Base-by-base conservation (phyloP, 2,888 invertebrate species). In the Germaria angustata region DNA sequence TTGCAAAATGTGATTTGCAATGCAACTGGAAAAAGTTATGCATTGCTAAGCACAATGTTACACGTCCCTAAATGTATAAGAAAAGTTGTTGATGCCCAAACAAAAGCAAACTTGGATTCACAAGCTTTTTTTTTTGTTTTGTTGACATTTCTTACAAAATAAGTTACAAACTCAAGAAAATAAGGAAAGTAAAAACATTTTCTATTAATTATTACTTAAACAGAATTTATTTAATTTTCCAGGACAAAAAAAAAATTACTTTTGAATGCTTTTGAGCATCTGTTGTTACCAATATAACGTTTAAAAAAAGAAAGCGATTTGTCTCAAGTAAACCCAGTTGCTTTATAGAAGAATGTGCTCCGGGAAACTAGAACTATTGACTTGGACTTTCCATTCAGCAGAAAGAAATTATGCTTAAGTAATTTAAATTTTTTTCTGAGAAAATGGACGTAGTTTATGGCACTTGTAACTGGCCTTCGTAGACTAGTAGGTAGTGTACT, bases 361-460 rank as follows among this genome's bases (percentile, higher is more conserved):
- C 65, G 55, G 0, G 44, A 65, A 24, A 76, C 57, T n/a, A 76
- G 57, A 24, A 22, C 44, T 9, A 32, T 76, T 32, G 53, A 66
- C 9, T 6, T 53, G 4, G 24, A 57, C 4, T 82, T 80, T 65
- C 75, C 69, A 51, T 80, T 80, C 20, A 61, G 49, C 44, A 51
- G 71, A 3, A 69, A 24, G 82, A 83, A 15, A 66, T 83, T 44
- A 75, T 75, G 55, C 36, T 69, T 2, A 76, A 83, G 49, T 76
- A 36, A 55, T 71, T 83, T 61, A 80, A 71, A 13, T 63, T 75
- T 17, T 78, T 61, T 75, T 81, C 73, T 36, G 73, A 81, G 28
- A n/a, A 24, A 36, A 66, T 53, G 51, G 51, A 51, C 15, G 51
- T 51, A 65, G 65, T 65, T 13, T 65, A 59, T 63, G 63, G 63